Evolutionary conservation across 2,888 invertebrate genomes (phyloP), one percentile per base, ranked within the genome.

Genomic region (Coleophora deauratella): DNA sequence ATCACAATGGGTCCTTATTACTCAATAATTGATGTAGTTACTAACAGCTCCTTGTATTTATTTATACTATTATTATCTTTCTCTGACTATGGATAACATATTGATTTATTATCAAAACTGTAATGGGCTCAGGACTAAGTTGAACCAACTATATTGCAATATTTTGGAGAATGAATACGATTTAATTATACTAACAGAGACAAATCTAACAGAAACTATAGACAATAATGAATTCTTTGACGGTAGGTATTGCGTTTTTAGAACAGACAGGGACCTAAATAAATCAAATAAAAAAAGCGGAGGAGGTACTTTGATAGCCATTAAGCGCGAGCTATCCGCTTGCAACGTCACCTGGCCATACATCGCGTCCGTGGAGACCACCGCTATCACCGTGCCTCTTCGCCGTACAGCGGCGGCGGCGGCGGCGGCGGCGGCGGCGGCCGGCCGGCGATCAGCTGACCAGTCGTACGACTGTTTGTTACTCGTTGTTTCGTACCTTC

Each of bases 71-170:
- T 3, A n/a, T 32, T 32, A 9, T 32, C n/a, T 32, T n/a, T 9
- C 10, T 14, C 4, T 33, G 2, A 33, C 9, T 9, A 2, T 33
- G 33, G 27, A 31, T 30, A 40, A 40, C 10, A 9, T 35, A 13
- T 30, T 15, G 3, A 28, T 42, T 34, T 42, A 34, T n/a, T 38
- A 37, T 21, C 41, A 42, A 38, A 37, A 42, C 33, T 42, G 41
- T 38, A 31, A 28, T 27, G 41, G 41, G n/a, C 30, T 42, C 1
- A 37, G 31, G 9, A 33, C 41, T 7, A 42, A 42, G 34, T 32
- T 42, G 9, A 27, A 33, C 9, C 28, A 27, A 1, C 9, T 42
- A 3, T 31, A 33, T 21, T 9, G 15, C 2, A 42, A 37, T 30
- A 12, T 37, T 14, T 15, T 42, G 15, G 13, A 21, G 1, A 31